phyloP scores from a whole-genome alignment of 2,888 invertebrate species.

The Drosophila meridionalis region DNA sequence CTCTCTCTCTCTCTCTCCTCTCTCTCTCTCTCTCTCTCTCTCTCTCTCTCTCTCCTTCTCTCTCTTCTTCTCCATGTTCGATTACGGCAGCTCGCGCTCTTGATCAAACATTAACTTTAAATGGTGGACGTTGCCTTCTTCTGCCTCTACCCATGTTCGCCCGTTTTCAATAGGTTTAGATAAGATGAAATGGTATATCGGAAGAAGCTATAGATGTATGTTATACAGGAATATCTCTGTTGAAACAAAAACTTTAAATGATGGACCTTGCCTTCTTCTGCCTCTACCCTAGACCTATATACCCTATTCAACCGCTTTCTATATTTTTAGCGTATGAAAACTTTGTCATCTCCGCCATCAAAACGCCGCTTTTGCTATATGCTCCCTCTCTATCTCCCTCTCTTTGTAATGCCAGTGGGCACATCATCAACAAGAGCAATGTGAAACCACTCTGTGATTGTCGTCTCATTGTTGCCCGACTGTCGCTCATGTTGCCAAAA shows the following conservation, averaged over 20 bases:
- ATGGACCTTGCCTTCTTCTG: neutral
- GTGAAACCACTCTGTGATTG: constrained; percentile 16
- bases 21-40: too few relatives aligned
- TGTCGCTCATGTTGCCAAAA: constrained; percentile 38
- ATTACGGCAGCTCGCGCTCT: too few relatives aligned
- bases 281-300: neutral
- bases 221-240: too few relatives aligned
- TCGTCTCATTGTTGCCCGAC: constrained; percentile 26
- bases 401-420: neutral
- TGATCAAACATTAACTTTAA: too few relatives aligned
- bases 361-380: constrained; percentile 17
- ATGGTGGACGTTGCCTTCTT: too few relatives aligned
- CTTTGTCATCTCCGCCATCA: constrained; percentile 52
- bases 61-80: too few relatives aligned
- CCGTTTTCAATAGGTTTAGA: too few relatives aligned
- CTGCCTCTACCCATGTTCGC: too few relatives aligned
- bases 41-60: too few relatives aligned
- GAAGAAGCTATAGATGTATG: neutral
- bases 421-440: constrained; percentile 27
- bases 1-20: too few relatives aligned
- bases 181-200: neutral
- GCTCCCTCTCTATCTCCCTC: neutral
- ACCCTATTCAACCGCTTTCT: neutral
- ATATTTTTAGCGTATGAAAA: constrained; percentile 46
- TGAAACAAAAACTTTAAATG: neutral